Evolutionary conservation across 2,888 invertebrate species (phyloP).

Genomic region (Orthosia gracilis): DNA sequence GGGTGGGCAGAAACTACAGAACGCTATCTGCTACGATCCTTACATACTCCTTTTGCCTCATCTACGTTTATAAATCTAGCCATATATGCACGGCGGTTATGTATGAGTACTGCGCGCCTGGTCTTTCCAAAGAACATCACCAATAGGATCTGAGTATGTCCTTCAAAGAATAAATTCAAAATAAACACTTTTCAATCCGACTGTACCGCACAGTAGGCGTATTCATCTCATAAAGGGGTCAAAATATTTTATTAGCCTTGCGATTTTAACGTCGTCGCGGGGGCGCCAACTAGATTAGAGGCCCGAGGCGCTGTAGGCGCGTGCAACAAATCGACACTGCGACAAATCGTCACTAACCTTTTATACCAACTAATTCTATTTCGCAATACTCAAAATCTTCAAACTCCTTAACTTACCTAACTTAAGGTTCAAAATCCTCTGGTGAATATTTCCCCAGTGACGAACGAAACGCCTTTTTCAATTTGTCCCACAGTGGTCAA

Average conservation of each 20-base stretch:
- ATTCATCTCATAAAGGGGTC: conserved; percentile 90
- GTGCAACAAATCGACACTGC: conserved; percentile 79
- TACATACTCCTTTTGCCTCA: no score
- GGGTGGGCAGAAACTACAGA: no score
- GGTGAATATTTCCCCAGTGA: conserved; percentile 34
- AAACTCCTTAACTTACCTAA: conserved; percentile 8
- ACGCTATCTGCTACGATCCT: no score
- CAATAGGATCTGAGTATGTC: no score
- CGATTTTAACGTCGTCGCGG: conserved; percentile 89
- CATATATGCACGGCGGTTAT: no score
- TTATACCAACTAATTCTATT: conserved; percentile 59
- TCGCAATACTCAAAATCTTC: conserved; percentile 17
- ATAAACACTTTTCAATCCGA: conserved; percentile 50
- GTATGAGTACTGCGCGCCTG: no score
- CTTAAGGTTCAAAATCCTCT: conserved; percentile 58
- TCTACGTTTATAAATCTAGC: no score
- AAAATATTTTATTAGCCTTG: conserved; percentile 91
- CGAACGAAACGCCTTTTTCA: conserved; percentile 67
- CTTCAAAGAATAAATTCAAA: neutral
- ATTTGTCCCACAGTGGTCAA: conserved; percentile 76
- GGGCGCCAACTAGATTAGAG: conserved; percentile 88
- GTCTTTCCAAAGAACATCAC: no score
- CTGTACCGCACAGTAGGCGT: conserved; percentile 87
- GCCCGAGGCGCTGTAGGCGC: conserved; percentile 78
- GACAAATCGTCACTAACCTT: conserved; percentile 64